phyloP scores from a whole-genome alignment of 2,797 vertebrate genomes.

The Epinephelus awoara region DNA sequence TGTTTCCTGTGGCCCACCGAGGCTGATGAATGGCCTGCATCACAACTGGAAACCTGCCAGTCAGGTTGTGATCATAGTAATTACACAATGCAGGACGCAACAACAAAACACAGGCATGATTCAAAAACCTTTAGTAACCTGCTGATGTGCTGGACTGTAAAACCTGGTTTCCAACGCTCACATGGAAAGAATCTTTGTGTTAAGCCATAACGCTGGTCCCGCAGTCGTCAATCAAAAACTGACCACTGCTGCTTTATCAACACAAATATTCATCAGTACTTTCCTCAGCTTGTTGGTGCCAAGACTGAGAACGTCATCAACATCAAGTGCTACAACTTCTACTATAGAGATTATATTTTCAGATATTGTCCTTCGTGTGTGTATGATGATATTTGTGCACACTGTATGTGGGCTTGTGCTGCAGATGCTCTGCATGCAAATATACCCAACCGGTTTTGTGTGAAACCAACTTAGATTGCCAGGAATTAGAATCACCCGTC shows the following conservation, averaged over 20 bases:
- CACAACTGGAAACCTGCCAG: slow-evolving; percentile 5
- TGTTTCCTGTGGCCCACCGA: slow-evolving; percentile 6
- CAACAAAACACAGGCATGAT: neutral
- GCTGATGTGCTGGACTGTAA: neutral
- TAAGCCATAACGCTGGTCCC: neutral
- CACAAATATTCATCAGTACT: neutral
- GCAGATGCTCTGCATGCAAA: slow-evolving; percentile 15
- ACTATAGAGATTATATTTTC: neutral
- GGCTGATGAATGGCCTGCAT: slow-evolving; percentile 11
- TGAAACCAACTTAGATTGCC: slow-evolving; percentile 40
- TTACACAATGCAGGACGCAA: neutral
- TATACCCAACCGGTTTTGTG: slow-evolving; percentile 35
- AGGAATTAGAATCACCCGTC: slow-evolving; percentile 53
- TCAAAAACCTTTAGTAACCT: neutral
- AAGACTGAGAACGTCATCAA: too few species aligned
- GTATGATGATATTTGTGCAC: neutral
- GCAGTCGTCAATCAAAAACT: neutral
- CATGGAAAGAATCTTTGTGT: neutral
- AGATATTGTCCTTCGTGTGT: neutral
- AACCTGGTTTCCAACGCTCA: neutral
- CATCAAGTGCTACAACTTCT: too few species aligned
- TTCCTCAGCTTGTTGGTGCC: too few species aligned
- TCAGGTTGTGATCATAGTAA: slow-evolving; percentile 28
- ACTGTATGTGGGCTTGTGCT: slow-evolving; percentile 35
- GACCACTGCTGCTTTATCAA: neutral